Percentiles rank a stretch among this genome's conserved stretches.
These are phyloP conservation scores for Takifugu rubripes DNA, from an alignment of 2,797 vertebrate genomes.

Conservation along the genomic window DNA sequence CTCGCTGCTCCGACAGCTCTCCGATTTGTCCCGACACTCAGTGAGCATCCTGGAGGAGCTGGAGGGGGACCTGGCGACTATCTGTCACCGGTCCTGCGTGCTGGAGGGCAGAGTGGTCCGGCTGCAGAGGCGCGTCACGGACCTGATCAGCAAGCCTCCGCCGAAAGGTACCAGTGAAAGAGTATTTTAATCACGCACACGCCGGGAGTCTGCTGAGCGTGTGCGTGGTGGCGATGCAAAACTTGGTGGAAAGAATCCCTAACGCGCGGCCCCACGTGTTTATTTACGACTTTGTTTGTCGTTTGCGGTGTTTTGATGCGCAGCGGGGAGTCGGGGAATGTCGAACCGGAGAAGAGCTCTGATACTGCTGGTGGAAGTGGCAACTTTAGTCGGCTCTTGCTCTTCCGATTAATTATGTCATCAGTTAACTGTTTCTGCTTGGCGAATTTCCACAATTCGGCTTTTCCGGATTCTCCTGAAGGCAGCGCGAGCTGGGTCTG, in stretches of 20 bases:
- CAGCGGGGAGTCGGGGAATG: too few relatives aligned
- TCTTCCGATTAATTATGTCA: not conserved
- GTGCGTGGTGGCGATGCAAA: not conserved
- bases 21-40: conserved; percentile 77
- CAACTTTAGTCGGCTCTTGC: not conserved
- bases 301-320: conserved; percentile 7
- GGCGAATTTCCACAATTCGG: not conserved
- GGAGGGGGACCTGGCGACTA: conserved; percentile 73
- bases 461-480: conserved; percentile 41
- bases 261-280: not conserved
- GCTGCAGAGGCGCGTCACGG: conserved; percentile 70
- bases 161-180: conserved; percentile 59
- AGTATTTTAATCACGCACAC: not conserved
- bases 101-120: conserved; percentile 69
- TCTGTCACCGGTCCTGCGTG: conserved; percentile 69
- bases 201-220: conserved; percentile 21
- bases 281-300: not conserved
- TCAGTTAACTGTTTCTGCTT: not conserved
- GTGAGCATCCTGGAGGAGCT: conserved; percentile 79
- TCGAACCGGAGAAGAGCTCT: not conserved
- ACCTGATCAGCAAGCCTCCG: conserved; percentile 68
- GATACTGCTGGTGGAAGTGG: not conserved
- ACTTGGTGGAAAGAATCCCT: not conserved
- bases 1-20: conserved; percentile 77
- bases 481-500: conserved; percentile 32